Percentiles rank a stretch among this genome's conserved stretches.
Evolutionary conservation across 2,797 vertebrate genomes (phyloP).

Genomic region (Aplochiton taeniatus): DNA sequence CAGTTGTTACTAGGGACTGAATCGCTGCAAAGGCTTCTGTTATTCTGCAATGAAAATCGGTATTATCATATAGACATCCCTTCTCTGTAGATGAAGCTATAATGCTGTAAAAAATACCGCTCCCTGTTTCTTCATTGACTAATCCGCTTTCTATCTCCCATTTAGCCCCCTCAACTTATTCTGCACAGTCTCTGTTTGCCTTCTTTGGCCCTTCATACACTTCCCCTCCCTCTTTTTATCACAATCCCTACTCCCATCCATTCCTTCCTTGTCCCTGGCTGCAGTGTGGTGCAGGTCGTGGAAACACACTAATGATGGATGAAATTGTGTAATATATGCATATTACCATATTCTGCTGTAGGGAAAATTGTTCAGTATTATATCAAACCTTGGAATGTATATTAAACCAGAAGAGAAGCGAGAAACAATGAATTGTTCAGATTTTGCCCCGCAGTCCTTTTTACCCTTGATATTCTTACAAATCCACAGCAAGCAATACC

Average conservation of each 20-base stretch:
- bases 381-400: no score
- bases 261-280: constrained; percentile 26
- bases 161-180: constrained; percentile 17
- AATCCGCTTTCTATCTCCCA: constrained; percentile 18
- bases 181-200: constrained; percentile 11
- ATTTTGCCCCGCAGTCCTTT: constrained; percentile 34
- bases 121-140: no score
- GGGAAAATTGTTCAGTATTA: constrained; percentile 34
- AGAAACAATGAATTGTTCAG: constrained; percentile 25
- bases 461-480: no score
- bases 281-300: constrained; percentile 27
- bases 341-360: constrained; percentile 51
- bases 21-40: no score
- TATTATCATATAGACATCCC: no score
- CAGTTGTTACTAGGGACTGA: no score
- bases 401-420: not conserved
- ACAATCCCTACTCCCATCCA: constrained; percentile 6
- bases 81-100: no score
- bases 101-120: no score
- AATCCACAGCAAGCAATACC: no score
- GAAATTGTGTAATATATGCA: constrained; percentile 51
- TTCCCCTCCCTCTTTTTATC: constrained; percentile 13
- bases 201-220: constrained; percentile 3
- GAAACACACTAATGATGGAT: constrained; percentile 40
- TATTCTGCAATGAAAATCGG: no score